Conservation (phyloP, 2,797 vertebrate species). For the Hypotaenidia philippensis region DNA sequence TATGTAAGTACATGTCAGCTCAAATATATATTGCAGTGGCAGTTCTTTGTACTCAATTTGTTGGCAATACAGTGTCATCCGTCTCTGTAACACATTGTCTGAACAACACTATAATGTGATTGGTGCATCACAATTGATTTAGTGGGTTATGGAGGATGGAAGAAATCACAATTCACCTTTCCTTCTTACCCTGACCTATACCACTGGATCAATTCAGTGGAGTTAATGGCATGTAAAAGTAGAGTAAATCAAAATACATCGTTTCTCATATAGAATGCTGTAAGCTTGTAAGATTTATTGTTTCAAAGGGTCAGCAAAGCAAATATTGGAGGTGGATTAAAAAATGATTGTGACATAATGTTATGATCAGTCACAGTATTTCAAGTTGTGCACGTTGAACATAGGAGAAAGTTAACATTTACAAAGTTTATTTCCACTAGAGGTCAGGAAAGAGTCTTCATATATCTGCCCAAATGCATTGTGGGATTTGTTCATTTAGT, state of each 20-base stretch:
- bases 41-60: neutral
- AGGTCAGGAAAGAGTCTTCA: conserved; percentile 22
- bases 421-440: conserved; percentile 7
- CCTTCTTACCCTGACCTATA: neutral
- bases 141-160: neutral
- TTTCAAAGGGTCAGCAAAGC: neutral
- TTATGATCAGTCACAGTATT: neutral
- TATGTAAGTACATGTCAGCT: neutral
- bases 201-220: neutral
- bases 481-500: neutral
- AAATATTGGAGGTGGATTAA: neutral
- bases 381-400: neutral
- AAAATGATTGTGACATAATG: neutral
- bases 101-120: neutral
- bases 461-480: neutral
- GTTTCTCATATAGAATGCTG: neutral
- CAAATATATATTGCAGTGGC: neutral
- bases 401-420: neutral
- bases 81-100: neutral
- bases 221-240: neutral
- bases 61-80: neutral
- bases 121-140: neutral
- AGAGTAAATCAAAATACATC: neutral
- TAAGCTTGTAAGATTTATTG: neutral
- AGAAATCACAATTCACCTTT: conserved; percentile 13